Conservation (phyloP, 2,888 invertebrate genomes). For the Arrhopalites spinosus region DNA sequence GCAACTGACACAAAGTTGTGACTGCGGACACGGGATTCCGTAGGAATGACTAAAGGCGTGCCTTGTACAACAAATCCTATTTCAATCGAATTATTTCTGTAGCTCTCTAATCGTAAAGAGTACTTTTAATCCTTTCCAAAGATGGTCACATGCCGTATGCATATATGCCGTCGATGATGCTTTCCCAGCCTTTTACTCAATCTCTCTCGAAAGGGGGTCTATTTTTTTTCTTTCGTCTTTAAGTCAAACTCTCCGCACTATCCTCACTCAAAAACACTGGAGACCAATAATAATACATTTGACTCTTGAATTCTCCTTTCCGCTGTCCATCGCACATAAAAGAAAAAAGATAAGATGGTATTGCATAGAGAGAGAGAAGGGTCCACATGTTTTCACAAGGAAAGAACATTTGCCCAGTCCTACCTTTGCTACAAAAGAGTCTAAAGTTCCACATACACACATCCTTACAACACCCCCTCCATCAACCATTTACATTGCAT, state of each 20-base stretch:
- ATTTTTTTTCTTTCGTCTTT: conserved; percentile 6
- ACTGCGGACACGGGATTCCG: conserved; percentile 37
- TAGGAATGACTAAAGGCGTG: no score
- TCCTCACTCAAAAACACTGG: conserved; percentile 12
- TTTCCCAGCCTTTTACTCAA: conserved; percentile 16
- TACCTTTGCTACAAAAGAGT: background rate
- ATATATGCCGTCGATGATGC: background rate
- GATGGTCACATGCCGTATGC: conserved; percentile 25
- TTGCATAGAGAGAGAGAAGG: background rate
- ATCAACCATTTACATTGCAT: background rate
- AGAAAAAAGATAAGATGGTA: background rate
- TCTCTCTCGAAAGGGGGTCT: conserved; percentile 25
- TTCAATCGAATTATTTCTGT: conserved; percentile 29
- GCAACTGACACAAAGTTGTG: conserved; percentile 33
- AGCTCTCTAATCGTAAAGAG: conserved; percentile 8
- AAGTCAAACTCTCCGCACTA: background rate
- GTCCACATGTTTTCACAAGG: conserved; percentile 15
- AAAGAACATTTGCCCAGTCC: conserved; percentile 3
- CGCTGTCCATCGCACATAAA: background rate
- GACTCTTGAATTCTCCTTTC: conserved; percentile 8
- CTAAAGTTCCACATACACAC: background rate
- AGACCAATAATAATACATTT: background rate
- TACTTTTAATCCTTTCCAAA: conserved; percentile 28
- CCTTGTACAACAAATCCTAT: conserved; percentile 23
- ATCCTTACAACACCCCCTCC: background rate